Evolutionary conservation across 1,140 invertebrate genomes (phyloP).

Genomic region (Choristoneura fumiferana): DNA sequence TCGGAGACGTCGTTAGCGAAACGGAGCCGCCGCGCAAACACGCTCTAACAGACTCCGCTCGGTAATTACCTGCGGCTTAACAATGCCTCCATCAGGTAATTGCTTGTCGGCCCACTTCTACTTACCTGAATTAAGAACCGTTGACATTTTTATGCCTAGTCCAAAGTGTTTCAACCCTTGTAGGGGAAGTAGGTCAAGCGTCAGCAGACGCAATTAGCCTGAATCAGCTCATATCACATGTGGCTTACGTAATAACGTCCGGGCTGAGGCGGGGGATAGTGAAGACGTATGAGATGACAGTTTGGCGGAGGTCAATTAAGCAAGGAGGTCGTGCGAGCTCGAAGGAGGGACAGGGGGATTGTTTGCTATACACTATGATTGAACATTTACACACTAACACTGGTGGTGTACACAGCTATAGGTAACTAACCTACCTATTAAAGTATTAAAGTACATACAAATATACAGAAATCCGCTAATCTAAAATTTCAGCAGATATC

Average conservation of each 20-base stretch:
- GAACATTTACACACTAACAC: no score
- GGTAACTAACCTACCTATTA: no score
- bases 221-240: not conserved
- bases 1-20: constrained; percentile 9
- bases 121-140: constrained; percentile 12
- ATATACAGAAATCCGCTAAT: no score
- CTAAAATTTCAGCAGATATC: no score
- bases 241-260: not conserved
- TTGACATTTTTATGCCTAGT: constrained; percentile 16
- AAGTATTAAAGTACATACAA: no score
- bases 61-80: constrained; percentile 4
- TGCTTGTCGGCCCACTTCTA: constrained; percentile 1
- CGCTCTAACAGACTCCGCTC: constrained; percentile 7
- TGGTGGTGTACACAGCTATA: no score
- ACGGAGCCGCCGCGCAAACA: constrained; percentile 4
- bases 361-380: no score
- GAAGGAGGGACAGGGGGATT: no score
- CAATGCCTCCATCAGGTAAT: constrained; percentile 13
- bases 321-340: no score
- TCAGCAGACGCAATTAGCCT: constrained; percentile 6
- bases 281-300: no score
- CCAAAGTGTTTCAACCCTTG: constrained; percentile 7
- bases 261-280: not conserved
- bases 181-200: constrained; percentile 14
- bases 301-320: no score